Evolutionary conservation across 2,797 vertebrate genomes (phyloP), one percentile per base, ranked within the genome.

Genomic region (Cossypha heuglini): DNA sequence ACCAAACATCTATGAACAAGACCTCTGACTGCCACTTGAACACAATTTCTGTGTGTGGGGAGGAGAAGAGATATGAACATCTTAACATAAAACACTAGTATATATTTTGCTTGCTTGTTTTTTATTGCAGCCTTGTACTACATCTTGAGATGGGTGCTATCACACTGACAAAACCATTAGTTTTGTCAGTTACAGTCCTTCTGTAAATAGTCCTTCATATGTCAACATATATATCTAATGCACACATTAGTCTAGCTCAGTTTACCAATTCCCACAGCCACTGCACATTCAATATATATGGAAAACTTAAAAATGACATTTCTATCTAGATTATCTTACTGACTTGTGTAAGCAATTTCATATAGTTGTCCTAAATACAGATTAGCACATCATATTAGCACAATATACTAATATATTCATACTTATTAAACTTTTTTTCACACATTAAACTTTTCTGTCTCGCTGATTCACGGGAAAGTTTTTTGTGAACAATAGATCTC

Each of bases 31-130:
- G 9, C 3, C 28, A 37, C 24, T 54, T 49, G 19, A 72, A 75
- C 51, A 24, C 11, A 42, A 29, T 33, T 63, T 63, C 15, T 37
- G 6, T 22, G 45, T 11, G 7, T 1, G 1, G 11, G 2, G 4
- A 2, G 29, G 4, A 66, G 31, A n/a, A 63, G 12, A 83, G 12
- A 3, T 8, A 46, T 9, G 4, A 75, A 15, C 0, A 0, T 2
- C 12, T 59, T 29, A 49, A 29, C 4, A 33, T 48, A 55, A 93
- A 89, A 33, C 1, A 48, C 18, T 12, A 45, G 5, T 11, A 15
- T 37, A 2, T 3, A 19, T 76, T 63, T 42, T 35, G 4, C 31
- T 66, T 51, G 2, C 10, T 48, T 76, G 13, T 5, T 25, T 86
- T 55, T 67, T 42, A 49, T 58, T 42, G 5, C 6, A 74, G 3